Evolutionary conservation across 2,113 vertebrate genomes (phyloP).

Genomic region (Lamprologus speciosus): DNA sequence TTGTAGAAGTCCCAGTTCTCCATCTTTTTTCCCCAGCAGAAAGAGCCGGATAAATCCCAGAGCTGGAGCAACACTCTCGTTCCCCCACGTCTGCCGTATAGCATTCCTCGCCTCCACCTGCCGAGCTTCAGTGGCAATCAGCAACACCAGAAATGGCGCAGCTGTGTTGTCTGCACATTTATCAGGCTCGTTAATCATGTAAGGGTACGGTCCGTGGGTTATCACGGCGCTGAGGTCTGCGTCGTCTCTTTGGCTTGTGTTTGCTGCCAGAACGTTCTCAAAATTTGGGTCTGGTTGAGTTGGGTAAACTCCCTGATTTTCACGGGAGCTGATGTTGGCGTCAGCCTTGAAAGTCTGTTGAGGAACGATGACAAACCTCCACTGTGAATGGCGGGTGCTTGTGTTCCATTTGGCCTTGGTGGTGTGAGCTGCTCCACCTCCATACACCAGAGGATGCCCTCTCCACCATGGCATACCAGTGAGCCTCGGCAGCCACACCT

Average conservation of each 20-base stretch:
- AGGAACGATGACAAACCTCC: conserved; percentile 67
- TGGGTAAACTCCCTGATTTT: conserved; percentile 49
- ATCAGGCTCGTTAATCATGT: conserved; percentile 83
- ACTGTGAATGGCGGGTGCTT: conserved; percentile 65
- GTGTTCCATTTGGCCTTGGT: conserved; percentile 74
- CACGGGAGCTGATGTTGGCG: conserved; percentile 64
- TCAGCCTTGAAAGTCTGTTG: conserved; percentile 68
- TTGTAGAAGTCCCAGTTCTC: conserved; percentile 62
- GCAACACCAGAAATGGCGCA: conserved; percentile 82
- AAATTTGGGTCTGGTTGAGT: conserved; percentile 67
- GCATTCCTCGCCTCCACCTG: conserved; percentile 86
- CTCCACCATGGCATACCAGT: conserved; percentile 62
- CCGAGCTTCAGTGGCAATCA: conserved; percentile 86
- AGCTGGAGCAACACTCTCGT: conserved; percentile 77
- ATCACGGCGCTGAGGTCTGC: conserved; percentile 48
- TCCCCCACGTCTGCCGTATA: conserved; percentile 95
- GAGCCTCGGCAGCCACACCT: conserved; percentile 77
- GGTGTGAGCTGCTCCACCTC: conserved; percentile 69
- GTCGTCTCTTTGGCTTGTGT: conserved; percentile 75
- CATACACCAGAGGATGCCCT: conserved; percentile 77
- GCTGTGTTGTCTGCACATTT: conserved; percentile 76
- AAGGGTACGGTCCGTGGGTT: conserved; percentile 76
- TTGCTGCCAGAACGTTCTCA: conserved; percentile 70
- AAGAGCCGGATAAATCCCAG: conserved; percentile 80
- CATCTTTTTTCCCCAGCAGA: conserved; percentile 79